Evolutionary conservation across 2,797 vertebrate genomes (phyloP).

Genomic region (Rhynchonycteris naso): DNA sequence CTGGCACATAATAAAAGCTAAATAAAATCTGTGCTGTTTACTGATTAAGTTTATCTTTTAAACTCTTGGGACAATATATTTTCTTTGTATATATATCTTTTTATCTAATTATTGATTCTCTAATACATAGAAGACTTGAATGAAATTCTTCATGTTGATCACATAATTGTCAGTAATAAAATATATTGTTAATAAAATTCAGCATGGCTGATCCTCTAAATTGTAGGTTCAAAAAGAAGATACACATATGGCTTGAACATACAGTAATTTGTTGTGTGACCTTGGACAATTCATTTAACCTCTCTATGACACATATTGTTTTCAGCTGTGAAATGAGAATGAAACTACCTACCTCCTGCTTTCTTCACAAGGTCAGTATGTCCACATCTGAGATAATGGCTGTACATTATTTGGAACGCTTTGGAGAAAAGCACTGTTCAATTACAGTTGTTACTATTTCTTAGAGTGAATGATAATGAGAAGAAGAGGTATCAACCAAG

Average conservation of each 20-base stretch:
- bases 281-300: background rate
- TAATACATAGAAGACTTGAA: background rate
- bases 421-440: background rate
- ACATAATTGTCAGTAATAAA: background rate
- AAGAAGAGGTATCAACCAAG: background rate
- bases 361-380: background rate
- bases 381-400: background rate
- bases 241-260: background rate
- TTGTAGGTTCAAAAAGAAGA: background rate
- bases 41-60: background rate
- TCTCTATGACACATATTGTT: background rate
- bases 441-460: conserved; percentile 33
- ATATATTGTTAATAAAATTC: background rate
- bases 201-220: background rate
- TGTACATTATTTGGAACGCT: background rate
- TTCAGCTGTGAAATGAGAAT: conserved; percentile 8
- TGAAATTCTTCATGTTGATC: background rate
- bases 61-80: background rate
- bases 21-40: background rate
- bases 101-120: background rate
- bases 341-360: background rate
- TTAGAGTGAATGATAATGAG: background rate
- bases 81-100: background rate
- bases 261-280: background rate
- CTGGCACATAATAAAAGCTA: background rate